Percentiles rank a stretch among this genome's conserved stretches.
phyloP scores from a whole-genome alignment of 2,888 invertebrate species.

The Drosophila rellima region DNA sequence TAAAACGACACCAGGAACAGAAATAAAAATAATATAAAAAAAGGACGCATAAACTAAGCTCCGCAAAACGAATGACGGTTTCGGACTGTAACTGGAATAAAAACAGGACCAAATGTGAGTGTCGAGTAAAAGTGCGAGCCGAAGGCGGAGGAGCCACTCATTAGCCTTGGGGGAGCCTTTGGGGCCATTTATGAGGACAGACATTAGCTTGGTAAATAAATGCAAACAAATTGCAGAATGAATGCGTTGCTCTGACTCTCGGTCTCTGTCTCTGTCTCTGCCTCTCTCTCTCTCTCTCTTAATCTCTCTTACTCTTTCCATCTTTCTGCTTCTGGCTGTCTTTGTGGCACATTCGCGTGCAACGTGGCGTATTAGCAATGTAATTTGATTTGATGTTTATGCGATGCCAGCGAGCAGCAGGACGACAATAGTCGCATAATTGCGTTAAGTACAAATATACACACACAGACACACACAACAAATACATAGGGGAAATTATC shows the following conservation, averaged over 20 bases:
- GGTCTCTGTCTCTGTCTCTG: too few species aligned
- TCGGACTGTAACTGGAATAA: slow-evolving; percentile 21
- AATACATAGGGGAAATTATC: slow-evolving; percentile 48
- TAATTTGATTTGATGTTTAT: slow-evolving; percentile 79
- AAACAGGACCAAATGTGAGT: slow-evolving; percentile 4
- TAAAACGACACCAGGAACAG: slow-evolving; percentile 48
- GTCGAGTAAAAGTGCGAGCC: slow-evolving; percentile 6
- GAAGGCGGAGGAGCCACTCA: slow-evolving; percentile 43
- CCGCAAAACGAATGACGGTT: slow-evolving; percentile 31
- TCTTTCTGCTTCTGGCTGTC: background rate
- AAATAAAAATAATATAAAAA: slow-evolving; percentile 28
- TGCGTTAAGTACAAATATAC: slow-evolving; percentile 55
- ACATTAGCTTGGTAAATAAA: slow-evolving; percentile 48
- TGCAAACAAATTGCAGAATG: slow-evolving; percentile 69
- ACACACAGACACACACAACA: slow-evolving; percentile 32
- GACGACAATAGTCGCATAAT: slow-evolving; percentile 58
- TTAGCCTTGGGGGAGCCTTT: slow-evolving; percentile 45
- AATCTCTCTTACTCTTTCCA: background rate
- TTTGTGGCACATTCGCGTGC: slow-evolving; percentile 41
- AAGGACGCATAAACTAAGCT: slow-evolving; percentile 30
- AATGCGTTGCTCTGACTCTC: slow-evolving; percentile 55
- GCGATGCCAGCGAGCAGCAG: slow-evolving; percentile 33
- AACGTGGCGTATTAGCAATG: slow-evolving; percentile 77
- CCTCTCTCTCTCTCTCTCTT: background rate
- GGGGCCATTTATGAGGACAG: slow-evolving; percentile 49